Base-by-base conservation (phyloP, 1,140 invertebrate genomes). In the Lutraria rhynchaena region DNA sequence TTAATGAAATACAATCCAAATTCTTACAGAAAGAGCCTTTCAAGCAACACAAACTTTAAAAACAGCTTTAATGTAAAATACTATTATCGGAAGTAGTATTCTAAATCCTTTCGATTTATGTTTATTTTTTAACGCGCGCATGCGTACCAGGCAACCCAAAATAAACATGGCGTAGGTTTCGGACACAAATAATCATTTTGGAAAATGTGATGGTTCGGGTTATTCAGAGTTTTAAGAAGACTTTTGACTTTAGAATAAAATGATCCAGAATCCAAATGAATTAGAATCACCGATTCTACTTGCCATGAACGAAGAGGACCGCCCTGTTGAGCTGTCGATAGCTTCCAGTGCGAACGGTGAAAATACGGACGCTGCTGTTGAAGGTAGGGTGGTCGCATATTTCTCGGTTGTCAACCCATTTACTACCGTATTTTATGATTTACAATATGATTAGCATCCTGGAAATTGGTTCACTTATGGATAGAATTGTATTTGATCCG, bases 231-330 rank as follows among this genome's bases (percentile, higher is more conserved):
- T n/a, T 19, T 27, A 27, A 31, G 29, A 11, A 15, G 1, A 37
- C 24, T 3, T 7, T 24, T 46, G 1, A 49, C 33, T 41, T 15
- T 7, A 41, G 29, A 13, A 67, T 65, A 70, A 63, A 69, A 80
- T 80, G 76, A 80, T 80, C 70, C 76, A 80, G 53, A 80, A 80
- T 33, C 61, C 76, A 31, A 80, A 80, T 70, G 76, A 80, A 37
- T 35, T 69, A 31, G 76, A 80, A 67, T 19, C 55, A 9, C 22
- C 65, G 24, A 60, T 69, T 44, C 37, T 65, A 41, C 19, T 63
- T 37, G 76, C 67, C 13, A 80, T 80, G 76, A 80, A 80, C 49
- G 76, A 69, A 41, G 76, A 80, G 11, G 55, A 65, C 27, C 29
- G 22, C 13, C 31, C 63, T 33, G 15, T 37, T 13, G 63, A 80